Conservation (phyloP, 92 coral and sea anemone species). For the Ricordea florida region DNA sequence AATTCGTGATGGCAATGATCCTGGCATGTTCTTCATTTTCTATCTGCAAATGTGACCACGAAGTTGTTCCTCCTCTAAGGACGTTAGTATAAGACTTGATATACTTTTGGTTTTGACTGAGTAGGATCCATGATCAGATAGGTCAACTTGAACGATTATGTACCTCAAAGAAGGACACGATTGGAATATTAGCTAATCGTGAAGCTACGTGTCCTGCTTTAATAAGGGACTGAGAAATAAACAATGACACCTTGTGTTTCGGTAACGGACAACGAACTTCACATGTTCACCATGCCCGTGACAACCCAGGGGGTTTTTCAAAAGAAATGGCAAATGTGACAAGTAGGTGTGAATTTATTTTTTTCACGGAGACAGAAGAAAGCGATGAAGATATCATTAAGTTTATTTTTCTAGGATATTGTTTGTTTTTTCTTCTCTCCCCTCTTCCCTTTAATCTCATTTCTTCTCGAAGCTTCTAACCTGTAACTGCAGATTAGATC, state of each 20-base stretch:
- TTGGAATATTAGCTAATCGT: background rate
- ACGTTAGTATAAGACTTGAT: background rate
- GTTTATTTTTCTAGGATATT: too few relatives aligned
- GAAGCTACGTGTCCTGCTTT: background rate
- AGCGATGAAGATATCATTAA: background rate
- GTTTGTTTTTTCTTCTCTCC: too few relatives aligned
- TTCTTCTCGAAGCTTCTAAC: too few relatives aligned
- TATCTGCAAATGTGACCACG: constrained; percentile 3
- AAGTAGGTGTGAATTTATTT: background rate
- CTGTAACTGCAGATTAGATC: too few relatives aligned
- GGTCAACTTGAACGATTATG: background rate
- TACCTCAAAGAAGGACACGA: background rate
- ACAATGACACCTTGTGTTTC: background rate
- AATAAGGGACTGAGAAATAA: background rate
- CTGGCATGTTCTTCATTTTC: background rate
- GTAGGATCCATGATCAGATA: background rate
- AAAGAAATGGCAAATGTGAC: background rate
- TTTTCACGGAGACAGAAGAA: background rate
- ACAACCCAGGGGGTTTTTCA: background rate
- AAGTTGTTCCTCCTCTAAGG: background rate
- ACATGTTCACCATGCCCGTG: too few relatives aligned
- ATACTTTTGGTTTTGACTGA: background rate
- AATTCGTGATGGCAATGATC: background rate
- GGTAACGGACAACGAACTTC: background rate
- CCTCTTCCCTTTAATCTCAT: too few relatives aligned